These are phyloP conservation scores for Diachasma alloeum DNA, from an alignment of 1,140 invertebrate genomes.

Conservation along the genomic window DNA sequence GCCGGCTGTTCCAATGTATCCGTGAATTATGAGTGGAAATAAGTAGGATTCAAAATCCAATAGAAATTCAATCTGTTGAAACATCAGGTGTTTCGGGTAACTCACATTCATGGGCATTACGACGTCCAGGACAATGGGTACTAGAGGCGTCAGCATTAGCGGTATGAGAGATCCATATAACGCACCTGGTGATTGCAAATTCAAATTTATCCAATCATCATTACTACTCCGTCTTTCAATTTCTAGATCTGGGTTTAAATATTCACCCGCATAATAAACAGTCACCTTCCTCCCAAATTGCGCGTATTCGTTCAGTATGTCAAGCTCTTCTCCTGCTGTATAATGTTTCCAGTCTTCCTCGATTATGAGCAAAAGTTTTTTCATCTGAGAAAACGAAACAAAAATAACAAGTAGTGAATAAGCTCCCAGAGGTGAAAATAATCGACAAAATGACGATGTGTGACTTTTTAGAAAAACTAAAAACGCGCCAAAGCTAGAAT, in stretches of 20 bases:
- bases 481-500: too few species aligned
- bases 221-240: background rate
- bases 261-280: constrained; percentile 38
- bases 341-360: constrained; percentile 41
- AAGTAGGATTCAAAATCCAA: constrained; percentile 43
- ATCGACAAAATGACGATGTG: too few species aligned
- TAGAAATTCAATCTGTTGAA: constrained; percentile 41
- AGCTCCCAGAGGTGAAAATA: too few species aligned
- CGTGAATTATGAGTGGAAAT: constrained; percentile 38
- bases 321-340: constrained; percentile 23
- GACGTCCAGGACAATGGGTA: constrained; percentile 31
- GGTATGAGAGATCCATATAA: constrained; percentile 41
- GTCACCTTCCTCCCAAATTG: constrained; percentile 35
- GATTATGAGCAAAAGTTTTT: constrained; percentile 29
- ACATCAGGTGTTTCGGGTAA: constrained; percentile 35
- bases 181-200: constrained; percentile 15
- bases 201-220: background rate
- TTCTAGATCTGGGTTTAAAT: background rate
- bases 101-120: constrained; percentile 32
- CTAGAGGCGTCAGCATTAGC: constrained; percentile 34
- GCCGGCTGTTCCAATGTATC: constrained; percentile 38
- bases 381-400: constrained; percentile 43
- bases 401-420: too few species aligned
- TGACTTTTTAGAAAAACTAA: too few species aligned
- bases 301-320: constrained; percentile 36